These are phyloP conservation scores for Glaucopsyche alexis DNA, from an alignment of 2,888 invertebrate genomes.

Conservation along the genomic window DNA sequence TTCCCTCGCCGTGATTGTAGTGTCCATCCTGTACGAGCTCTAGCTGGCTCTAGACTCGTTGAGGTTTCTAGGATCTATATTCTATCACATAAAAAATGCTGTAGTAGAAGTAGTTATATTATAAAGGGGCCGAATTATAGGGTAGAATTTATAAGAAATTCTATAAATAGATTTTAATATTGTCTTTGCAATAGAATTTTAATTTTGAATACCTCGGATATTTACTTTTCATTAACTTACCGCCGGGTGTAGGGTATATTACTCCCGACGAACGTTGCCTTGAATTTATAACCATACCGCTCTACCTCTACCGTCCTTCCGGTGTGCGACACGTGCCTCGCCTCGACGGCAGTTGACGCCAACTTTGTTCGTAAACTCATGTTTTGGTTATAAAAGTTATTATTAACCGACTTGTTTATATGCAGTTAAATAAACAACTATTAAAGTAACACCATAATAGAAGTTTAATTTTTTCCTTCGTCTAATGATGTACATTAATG, in stretches of 20 bases:
- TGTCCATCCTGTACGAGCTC: neutral
- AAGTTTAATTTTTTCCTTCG: neutral
- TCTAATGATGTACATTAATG: neutral
- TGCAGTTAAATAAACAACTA: conserved; percentile 6
- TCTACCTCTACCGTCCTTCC: conserved; percentile 13
- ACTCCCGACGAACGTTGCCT: conserved; percentile 5
- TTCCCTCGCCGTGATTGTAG: neutral
- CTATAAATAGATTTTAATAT: no score
- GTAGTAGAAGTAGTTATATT: no score
- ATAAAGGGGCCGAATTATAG: no score
- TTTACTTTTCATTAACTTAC: neutral
- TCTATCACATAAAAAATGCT: no score
- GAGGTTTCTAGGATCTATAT: no score
- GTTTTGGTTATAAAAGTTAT: conserved; percentile 22
- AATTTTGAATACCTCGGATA: neutral
- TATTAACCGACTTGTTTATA: conserved; percentile 7
- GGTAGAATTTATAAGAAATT: no score
- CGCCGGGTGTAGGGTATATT: neutral
- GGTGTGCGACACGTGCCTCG: conserved; percentile 24
- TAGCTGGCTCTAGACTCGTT: neutral
- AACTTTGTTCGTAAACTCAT: conserved; percentile 10
- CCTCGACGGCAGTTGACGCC: no score
- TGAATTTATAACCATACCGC: conserved; percentile 15
- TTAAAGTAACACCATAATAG: neutral
- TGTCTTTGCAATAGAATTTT: neutral